phyloP scores from a whole-genome alignment of 2,113 vertebrate genomes.

The Lamprologus lemairii region DNA sequence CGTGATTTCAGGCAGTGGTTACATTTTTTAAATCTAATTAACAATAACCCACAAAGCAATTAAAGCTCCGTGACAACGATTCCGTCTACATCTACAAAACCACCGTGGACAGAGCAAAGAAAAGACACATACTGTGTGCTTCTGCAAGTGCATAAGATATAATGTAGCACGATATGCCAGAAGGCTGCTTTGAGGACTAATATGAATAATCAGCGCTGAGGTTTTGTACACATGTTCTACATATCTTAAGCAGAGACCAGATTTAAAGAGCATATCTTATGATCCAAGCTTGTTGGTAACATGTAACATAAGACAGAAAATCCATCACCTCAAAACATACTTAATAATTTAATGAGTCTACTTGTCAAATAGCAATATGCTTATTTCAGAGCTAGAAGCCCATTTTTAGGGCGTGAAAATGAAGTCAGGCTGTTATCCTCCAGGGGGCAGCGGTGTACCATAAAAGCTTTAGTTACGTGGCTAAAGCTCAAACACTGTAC shows the following conservation, averaged over 20 bases:
- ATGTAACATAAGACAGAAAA: neutral
- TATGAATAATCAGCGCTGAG: neutral
- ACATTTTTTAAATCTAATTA: slow-evolving; percentile 5
- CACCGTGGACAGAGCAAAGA: neutral
- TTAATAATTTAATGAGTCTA: neutral
- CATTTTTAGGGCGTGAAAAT: neutral
- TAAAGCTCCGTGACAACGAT: neutral
- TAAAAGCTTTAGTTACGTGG: neutral
- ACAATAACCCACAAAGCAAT: neutral
- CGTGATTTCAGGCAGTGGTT: neutral
- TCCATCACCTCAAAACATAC: neutral
- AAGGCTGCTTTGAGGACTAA: neutral
- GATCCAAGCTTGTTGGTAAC: neutral
- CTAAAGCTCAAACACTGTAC: neutral
- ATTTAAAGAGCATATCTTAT: neutral
- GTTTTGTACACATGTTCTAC: neutral
- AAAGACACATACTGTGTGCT: neutral
- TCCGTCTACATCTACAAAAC: neutral
- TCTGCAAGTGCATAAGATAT: neutral
- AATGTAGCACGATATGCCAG: neutral
- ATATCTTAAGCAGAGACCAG: neutral
- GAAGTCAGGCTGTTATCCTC: neutral
- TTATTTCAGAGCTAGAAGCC: neutral
- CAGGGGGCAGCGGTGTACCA: slow-evolving; percentile 38
- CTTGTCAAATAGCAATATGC: neutral